These are phyloP conservation scores for Eurystomus gularis DNA, from an alignment of 2,113 vertebrate species.

Conservation along the genomic window DNA sequence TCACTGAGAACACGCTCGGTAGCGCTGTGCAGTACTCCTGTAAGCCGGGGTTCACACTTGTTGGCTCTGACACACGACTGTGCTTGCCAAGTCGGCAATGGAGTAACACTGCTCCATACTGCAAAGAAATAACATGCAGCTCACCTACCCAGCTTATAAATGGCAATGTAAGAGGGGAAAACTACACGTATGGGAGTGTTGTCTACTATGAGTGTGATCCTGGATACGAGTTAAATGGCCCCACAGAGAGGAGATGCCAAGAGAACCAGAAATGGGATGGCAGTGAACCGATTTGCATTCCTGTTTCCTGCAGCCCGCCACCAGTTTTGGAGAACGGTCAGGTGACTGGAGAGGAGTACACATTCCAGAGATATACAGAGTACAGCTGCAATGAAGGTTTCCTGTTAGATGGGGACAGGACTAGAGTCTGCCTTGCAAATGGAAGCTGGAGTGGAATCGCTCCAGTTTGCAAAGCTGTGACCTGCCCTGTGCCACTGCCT, in stretches of 20 bases:
- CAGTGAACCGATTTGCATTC: slow-evolving; percentile 82
- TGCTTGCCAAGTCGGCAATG: slow-evolving; percentile 86
- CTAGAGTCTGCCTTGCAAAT: slow-evolving; percentile 83
- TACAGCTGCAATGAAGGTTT: slow-evolving; percentile 86
- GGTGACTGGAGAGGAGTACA: slow-evolving; percentile 79
- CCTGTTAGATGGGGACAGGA: slow-evolving; percentile 77
- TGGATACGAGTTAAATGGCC: slow-evolving; percentile 85
- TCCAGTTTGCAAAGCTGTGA: slow-evolving; percentile 77
- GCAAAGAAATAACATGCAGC: slow-evolving; percentile 77
- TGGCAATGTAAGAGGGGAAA: slow-evolving; percentile 75
- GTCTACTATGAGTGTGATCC: slow-evolving; percentile 82
- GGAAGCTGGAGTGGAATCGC: slow-evolving; percentile 86
- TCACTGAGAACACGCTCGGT: slow-evolving; percentile 81
- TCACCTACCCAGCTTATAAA: slow-evolving; percentile 77
- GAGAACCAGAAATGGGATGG: slow-evolving; percentile 84
- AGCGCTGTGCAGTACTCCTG: slow-evolving; percentile 84
- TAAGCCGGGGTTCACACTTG: slow-evolving; percentile 81
- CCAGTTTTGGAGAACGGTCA: slow-evolving; percentile 70
- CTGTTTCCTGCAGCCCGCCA: slow-evolving; percentile 84
- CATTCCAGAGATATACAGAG: slow-evolving; percentile 74
- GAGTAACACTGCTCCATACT: slow-evolving; percentile 81
- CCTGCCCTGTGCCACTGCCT: slow-evolving; percentile 73
- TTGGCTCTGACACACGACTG: slow-evolving; percentile 80
- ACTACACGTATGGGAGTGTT: slow-evolving; percentile 76
- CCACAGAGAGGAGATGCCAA: slow-evolving; percentile 79